Conservation (phyloP, 2,797 vertebrate genomes). For the Sebastes cheni region DNA sequence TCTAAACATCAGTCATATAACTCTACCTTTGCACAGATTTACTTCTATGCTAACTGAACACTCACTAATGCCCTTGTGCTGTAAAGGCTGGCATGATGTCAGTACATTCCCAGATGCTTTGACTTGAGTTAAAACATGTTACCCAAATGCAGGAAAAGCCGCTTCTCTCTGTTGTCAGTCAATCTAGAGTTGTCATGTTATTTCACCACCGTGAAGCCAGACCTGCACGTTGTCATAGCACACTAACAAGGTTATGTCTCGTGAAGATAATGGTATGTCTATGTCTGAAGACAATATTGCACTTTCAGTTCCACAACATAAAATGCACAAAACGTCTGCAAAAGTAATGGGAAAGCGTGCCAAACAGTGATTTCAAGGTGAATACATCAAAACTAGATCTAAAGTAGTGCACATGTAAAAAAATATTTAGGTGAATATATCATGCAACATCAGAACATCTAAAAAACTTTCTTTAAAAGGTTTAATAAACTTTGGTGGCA, state of each 20-base stretch:
- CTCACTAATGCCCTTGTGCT: background rate
- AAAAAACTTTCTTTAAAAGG: background rate
- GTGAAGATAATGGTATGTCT: slow-evolving; percentile 44
- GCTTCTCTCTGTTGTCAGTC: slow-evolving; percentile 41
- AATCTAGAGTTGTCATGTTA: slow-evolving; percentile 28
- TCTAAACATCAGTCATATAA: background rate
- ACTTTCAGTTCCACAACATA: slow-evolving; percentile 19
- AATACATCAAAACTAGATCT: slow-evolving; percentile 21
- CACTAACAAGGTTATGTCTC: slow-evolving; percentile 56
- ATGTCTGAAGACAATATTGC: slow-evolving; percentile 17
- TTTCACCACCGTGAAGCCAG: slow-evolving; percentile 13
- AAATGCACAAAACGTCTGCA: slow-evolving; percentile 3
- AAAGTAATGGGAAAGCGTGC: background rate
- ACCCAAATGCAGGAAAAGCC: slow-evolving; percentile 33
- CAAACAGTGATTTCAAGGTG: slow-evolving; percentile 8
- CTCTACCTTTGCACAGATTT: slow-evolving; percentile 7
- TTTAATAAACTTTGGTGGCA: background rate
- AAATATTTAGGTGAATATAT: background rate
- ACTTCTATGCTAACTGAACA: slow-evolving; percentile 21
- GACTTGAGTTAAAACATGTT: slow-evolving; percentile 47
- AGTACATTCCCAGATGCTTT: slow-evolving; percentile 42
- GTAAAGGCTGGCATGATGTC: slow-evolving; percentile 28
- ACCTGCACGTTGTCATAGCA: slow-evolving; percentile 28
- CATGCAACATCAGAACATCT: background rate
- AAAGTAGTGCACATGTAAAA: background rate